Conservation (phyloP, 2,888 invertebrate species). For the Lingula anatina region DNA sequence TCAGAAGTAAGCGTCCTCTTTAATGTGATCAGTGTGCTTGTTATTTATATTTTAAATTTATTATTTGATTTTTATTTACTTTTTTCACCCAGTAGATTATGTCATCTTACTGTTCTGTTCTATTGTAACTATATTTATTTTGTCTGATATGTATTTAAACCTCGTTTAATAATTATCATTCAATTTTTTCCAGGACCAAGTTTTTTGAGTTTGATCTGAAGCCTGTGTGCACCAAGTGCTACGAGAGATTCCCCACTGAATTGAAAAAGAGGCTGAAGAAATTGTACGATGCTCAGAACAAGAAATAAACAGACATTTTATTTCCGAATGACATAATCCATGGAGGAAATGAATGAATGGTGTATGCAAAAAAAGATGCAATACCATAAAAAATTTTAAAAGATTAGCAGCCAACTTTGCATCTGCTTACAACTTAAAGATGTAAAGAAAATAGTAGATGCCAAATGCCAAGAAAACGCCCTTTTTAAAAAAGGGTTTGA, state of each 20-base stretch:
- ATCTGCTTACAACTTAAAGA: too few species aligned
- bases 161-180: not conserved
- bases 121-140: too few species aligned
- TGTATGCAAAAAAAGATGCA: not conserved
- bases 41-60: too few species aligned
- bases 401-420: not conserved
- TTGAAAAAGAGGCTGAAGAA: conserved; percentile 85
- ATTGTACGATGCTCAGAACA: conserved; percentile 56
- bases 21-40: too few species aligned
- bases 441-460: too few species aligned
- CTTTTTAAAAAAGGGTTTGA: too few species aligned
- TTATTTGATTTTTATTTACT: too few species aligned
- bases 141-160: not conserved
- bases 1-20: conserved; percentile 69
- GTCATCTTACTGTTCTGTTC: too few species aligned
- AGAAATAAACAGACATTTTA: conserved; percentile 15
- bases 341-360: not conserved
- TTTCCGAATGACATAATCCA: not conserved
- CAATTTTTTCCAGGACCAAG: conserved; percentile 61
- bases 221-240: conserved; percentile 96
- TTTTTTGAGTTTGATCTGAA: conserved; percentile 99
- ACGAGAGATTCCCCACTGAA: conserved; percentile 93
- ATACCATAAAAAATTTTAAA: too few species aligned
- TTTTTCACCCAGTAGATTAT: too few species aligned
- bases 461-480: too few species aligned